Evolutionary conservation across 2,888 invertebrate species (phyloP), one percentile per base, ranked within the genome.

Genomic region (Andrena haemorrhoa): DNA sequence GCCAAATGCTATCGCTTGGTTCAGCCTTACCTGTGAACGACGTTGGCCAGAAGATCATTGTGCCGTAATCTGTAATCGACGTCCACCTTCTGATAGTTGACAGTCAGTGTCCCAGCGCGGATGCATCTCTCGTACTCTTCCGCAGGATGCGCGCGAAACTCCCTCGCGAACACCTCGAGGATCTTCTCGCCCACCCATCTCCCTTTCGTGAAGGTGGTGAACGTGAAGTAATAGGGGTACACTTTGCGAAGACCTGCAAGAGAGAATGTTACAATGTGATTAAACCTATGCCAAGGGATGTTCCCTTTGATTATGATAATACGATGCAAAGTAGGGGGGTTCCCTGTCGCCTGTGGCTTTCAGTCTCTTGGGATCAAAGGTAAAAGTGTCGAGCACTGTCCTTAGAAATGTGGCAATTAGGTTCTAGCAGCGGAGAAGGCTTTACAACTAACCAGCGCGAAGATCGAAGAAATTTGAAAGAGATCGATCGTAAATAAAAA

Each of bases 201-300:
- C 8, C 98, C 98, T 95, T 99, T 99, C 82, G 98, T 98, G 95
- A 98, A 98, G 53, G 98, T 98, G 83, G 98, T 98, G 95, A 98
- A 99, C 82, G 98, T 98, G 95, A 98, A 99, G 94, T 98, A 98
- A 95, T 99, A 99, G 0, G 99, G 99, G 94, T 98, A 98, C 2
- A 99, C 99, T 95, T 99, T 99, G 88, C 99, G 95, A 89, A 99
- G 96, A 89, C 98, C 98, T 98, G 95, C 23, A 73, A 51, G 31
- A 77, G 35, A 29, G 56, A 72, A 68, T 29, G 65, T 5, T 63
- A n/a, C 56, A 23, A 26, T 23, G 31, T 64, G 35, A 51, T 49
- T 31, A 68, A 49, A 41, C 35, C 35, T 41, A n/a, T 33, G 20
- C 23, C 7, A 16, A 10, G 6, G 23, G 16, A 29, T 10, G 23